Percentiles rank a stretch among this genome's conserved stretches.
phyloP scores from a whole-genome alignment of 2,888 invertebrate genomes.

The Lutraria lutraria region DNA sequence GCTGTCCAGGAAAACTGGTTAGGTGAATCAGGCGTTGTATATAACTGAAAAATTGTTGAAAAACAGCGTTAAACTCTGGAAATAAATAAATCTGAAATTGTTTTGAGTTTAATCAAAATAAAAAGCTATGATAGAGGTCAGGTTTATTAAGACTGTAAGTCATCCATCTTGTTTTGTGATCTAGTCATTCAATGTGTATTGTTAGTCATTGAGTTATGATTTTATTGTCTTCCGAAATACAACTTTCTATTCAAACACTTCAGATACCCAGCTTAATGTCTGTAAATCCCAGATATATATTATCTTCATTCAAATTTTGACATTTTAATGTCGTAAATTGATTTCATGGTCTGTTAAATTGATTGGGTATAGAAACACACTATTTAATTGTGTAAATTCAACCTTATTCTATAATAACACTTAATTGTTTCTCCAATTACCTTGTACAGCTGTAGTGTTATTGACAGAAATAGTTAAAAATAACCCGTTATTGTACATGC shows the following conservation, averaged over 20 bases:
- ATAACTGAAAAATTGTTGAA: too few species aligned
- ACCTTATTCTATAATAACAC: not conserved
- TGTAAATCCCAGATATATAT: not conserved
- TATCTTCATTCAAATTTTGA: conserved; percentile 1
- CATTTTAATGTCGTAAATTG: conserved; percentile 38
- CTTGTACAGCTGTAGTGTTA: too few species aligned
- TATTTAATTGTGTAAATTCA: conserved; percentile 15
- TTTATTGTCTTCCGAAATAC: not conserved
- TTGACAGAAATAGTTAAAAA: not conserved
- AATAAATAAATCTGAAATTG: too few species aligned
- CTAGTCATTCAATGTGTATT: not conserved
- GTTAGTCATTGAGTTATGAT: not conserved
- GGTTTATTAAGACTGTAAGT: not conserved
- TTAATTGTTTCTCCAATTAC: not conserved
- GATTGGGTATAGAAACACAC: conserved; percentile 14
- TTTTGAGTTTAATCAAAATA: not conserved
- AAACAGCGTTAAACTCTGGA: too few species aligned
- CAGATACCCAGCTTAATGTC: not conserved
- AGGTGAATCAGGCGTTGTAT: too few species aligned
- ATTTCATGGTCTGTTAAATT: conserved; percentile 29
- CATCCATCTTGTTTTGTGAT: not conserved
- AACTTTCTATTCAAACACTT: not conserved
- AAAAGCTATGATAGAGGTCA: not conserved
- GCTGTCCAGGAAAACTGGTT: too few species aligned
- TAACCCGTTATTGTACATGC: not conserved